Base-by-base conservation (phyloP, 2,113 vertebrate species). In the Cygnus atratus region DNA sequence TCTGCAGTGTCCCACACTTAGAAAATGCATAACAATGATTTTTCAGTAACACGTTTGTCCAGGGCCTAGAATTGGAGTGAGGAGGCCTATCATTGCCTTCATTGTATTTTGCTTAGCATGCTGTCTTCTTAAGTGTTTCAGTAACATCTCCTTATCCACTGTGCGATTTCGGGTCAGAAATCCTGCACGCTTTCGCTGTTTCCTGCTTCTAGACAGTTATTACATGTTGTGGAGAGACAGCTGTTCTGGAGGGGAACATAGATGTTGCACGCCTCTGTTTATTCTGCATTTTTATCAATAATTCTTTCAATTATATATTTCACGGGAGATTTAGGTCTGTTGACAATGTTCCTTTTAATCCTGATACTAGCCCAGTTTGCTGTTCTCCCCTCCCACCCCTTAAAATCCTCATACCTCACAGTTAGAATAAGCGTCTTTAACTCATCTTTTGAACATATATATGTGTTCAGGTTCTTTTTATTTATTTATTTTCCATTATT, bases 361-460 rank as follows among this genome's bases (percentile, higher is more conserved):
- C 24, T 48, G 11, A 35, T 80, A 22, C 11, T 55, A 68, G n/a
- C 46, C n/a, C n/a, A 48, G 39, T 75, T 31, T 62, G 68, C 12
- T 58, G 6, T 65, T 48, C 7, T 24, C 37, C 31, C 41, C 25
- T 17, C 1, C 3, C 7, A 20, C 8, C 2, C 3, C 4, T 3
- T 3, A 37, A 71, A 50, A 71, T 52, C 18, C 19, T 18, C 28
- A 11, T 7, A 28, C 20, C 11, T 68, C 3, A 11, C 57, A 5
- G 17, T 29, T 43, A 22, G 62, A 75, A 9, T 62, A 73, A 48
- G 26, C 25, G 9, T 55, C 71, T 76, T 81, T 81, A 17, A 17
- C 24, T 91, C 28, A 25, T 82, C 21, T 57, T 75, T 46, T 75
- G n/a, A 35, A 11, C 31, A 20, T 35, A 75, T 63, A 29, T 87